These are phyloP conservation scores for Crematogaster levior DNA, from an alignment of 2,888 invertebrate genomes.

Conservation along the genomic window DNA sequence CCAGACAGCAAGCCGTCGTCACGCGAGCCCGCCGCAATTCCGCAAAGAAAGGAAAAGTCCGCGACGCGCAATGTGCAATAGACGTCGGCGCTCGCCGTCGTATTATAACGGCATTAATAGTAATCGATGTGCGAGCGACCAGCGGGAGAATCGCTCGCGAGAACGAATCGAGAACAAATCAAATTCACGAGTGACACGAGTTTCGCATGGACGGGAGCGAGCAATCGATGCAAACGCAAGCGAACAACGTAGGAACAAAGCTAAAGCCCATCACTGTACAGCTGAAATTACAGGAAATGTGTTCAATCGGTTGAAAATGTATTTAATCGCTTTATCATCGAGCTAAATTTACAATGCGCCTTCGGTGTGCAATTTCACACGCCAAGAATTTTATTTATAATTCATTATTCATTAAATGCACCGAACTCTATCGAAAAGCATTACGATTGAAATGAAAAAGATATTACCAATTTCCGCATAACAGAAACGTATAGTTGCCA, in stretches of 20 bases:
- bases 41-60: conserved; percentile 57
- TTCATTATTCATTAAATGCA: conserved; percentile 13
- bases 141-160: conserved; percentile 3
- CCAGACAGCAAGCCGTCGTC: conserved; percentile 23
- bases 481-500: neutral
- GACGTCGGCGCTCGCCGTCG: conserved; percentile 29
- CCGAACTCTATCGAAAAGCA: neutral
- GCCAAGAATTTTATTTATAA: neutral
- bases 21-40: conserved; percentile 45
- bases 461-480: neutral
- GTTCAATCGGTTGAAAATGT: conserved; percentile 15
- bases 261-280: conserved; percentile 12
- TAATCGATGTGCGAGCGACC: conserved; percentile 26
- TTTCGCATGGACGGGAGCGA: neutral
- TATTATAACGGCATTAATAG: conserved; percentile 47
- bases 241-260: conserved; percentile 18
- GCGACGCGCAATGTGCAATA: conserved; percentile 48
- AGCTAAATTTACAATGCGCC: neutral
- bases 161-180: conserved; percentile 34
- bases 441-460: neutral
- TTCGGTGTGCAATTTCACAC: neutral
- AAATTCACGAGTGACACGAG: conserved; percentile 42
- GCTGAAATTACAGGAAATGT: conserved; percentile 24
- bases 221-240: conserved; percentile 21
- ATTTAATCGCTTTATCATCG: conserved; percentile 27